These are phyloP conservation scores for Poecilia gillii DNA, from an alignment of 2,797 vertebrate genomes.

Conservation along the genomic window DNA sequence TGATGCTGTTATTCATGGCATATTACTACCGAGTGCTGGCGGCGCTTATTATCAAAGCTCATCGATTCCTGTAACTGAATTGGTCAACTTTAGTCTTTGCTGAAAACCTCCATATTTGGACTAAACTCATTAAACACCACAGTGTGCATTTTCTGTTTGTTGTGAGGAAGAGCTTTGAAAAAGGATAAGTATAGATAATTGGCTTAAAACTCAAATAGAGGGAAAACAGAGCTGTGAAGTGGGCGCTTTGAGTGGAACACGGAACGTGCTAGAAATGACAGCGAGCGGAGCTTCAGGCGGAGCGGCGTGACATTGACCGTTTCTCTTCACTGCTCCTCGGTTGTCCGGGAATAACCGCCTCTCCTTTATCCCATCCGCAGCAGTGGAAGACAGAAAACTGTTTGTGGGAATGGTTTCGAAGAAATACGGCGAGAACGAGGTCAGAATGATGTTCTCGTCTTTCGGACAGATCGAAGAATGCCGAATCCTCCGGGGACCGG, in stretches of 20 bases:
- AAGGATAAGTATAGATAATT: background rate
- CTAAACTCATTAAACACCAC: background rate
- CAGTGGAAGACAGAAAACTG: slow-evolving; percentile 98
- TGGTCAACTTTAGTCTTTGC: background rate
- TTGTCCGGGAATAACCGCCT: slow-evolving; percentile 37
- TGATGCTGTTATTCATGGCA: background rate
- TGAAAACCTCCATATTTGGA: background rate
- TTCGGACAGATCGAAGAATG: slow-evolving; percentile 98
- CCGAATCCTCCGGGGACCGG: slow-evolving; percentile 94
- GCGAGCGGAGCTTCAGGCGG: slow-evolving; percentile 17
- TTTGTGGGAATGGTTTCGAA: slow-evolving; percentile 99
- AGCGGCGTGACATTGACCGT: slow-evolving; percentile 32
- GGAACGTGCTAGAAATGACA: slow-evolving; percentile 37
- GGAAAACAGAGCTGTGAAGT: slow-evolving; percentile 43
- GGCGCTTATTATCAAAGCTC: background rate
- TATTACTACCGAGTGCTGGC: background rate
- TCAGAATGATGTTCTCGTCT: slow-evolving; percentile 98
- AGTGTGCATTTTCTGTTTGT: background rate
- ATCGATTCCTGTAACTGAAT: background rate
- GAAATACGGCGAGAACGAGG: slow-evolving; percentile 98
- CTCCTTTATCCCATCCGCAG: slow-evolving; percentile 73
- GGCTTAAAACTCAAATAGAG: slow-evolving; percentile 13
- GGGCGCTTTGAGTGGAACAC: slow-evolving; percentile 43
- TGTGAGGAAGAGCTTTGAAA: background rate
- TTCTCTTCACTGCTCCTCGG: slow-evolving; percentile 31